Conservation (phyloP, 2,113 vertebrate genomes). For the Gnathonemus echidnorhynchus region DNA sequence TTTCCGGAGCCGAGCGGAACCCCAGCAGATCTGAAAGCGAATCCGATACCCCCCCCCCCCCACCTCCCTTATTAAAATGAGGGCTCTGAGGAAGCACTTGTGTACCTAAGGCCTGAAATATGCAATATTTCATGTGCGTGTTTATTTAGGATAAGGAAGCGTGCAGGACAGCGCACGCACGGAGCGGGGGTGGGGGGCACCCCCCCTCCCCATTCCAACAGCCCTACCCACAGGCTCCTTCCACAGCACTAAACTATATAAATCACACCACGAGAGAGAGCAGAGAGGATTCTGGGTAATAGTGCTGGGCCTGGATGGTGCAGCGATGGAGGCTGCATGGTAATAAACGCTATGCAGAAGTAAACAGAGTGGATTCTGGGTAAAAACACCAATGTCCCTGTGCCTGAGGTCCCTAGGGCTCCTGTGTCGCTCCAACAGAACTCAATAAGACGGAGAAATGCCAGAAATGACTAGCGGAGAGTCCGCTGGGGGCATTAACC, state of each 20-base stretch:
- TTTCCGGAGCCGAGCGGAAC: background rate
- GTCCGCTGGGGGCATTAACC: background rate
- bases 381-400: background rate
- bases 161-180: background rate
- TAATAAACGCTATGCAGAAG: background rate
- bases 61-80: constrained; percentile 27
- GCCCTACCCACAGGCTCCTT: background rate
- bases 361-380: background rate
- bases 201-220: background rate
- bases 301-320: background rate
- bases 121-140: constrained; percentile 28
- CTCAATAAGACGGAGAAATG: background rate
- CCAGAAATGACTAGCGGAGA: background rate
- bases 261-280: background rate
- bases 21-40: background rate
- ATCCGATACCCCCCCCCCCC: background rate
- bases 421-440: background rate
- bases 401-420: background rate
- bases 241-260: background rate
- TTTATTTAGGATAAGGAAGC: constrained; percentile 38
- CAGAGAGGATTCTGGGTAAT: background rate
- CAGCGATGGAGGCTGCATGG: background rate
- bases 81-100: constrained; percentile 28
- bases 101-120: constrained; percentile 31
- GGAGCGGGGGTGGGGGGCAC: background rate